A percentile compares a stretch with the other conserved stretches of the same genome.
Conservation (phyloP, 2,113 vertebrate genomes). For the Leucoraja erinaceus region DNA sequence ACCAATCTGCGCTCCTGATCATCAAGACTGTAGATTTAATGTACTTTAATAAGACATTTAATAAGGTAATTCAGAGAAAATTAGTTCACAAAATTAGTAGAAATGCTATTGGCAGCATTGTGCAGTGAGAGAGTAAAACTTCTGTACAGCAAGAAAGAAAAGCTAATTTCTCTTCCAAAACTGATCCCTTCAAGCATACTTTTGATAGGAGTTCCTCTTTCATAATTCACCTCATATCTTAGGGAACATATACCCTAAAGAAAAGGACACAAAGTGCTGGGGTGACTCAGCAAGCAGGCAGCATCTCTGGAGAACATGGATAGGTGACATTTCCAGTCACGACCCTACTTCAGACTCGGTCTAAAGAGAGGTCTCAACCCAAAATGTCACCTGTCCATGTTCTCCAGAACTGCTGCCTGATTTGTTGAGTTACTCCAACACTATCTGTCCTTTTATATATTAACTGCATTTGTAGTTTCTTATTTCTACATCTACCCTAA, state of each 20-base stretch:
- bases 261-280: too few relatives aligned
- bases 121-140: neutral
- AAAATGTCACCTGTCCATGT: too few relatives aligned
- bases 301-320: too few relatives aligned
- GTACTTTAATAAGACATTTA: slow-evolving; percentile 1
- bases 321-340: too few relatives aligned
- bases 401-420: too few relatives aligned
- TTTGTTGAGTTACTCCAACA: too few relatives aligned
- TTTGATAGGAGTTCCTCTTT: neutral
- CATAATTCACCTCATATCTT: neutral
- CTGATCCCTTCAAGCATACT: neutral
- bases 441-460: too few relatives aligned
- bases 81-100: neutral
- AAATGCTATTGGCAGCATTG: neutral
- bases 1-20: neutral
- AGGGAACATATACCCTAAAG: neutral
- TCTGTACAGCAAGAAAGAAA: neutral
- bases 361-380: too few relatives aligned
- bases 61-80: slow-evolving; percentile 18
- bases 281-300: too few relatives aligned
- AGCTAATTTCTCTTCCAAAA: neutral
- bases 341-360: too few relatives aligned
- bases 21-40: neutral
- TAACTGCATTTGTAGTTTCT: too few relatives aligned
- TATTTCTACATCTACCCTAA: too few relatives aligned